Conservation (phyloP, 2,888 invertebrate species). For the Eupithecia insigniata region DNA sequence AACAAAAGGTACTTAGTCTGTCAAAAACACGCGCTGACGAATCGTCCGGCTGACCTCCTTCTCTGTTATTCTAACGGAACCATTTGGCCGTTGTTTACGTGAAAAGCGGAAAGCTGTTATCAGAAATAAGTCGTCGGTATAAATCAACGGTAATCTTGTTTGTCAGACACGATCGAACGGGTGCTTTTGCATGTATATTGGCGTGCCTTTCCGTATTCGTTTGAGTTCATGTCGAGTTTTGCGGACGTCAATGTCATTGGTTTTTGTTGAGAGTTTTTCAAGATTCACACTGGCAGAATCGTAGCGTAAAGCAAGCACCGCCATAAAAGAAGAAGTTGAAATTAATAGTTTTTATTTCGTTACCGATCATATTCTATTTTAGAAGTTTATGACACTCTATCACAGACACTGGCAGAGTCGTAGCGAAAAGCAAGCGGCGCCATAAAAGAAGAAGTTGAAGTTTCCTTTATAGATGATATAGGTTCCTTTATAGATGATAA, state of each 20-base stretch:
- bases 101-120: conserved; percentile 69
- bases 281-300: too few relatives aligned
- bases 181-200: conserved; percentile 58
- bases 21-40: conserved; percentile 45
- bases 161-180: conserved; percentile 63
- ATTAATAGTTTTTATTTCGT: too few relatives aligned
- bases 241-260: conserved; percentile 17
- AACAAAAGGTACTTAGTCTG: conserved; percentile 38
- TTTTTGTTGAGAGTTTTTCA: conserved; percentile 9
- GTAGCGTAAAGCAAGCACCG: too few relatives aligned
- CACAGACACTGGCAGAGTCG: too few relatives aligned
- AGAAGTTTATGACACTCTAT: too few relatives aligned
- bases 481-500: neutral
- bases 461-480: neutral
- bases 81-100: conserved; percentile 69
- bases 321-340: too few relatives aligned
- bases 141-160: conserved; percentile 72
- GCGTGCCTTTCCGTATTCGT: conserved; percentile 40
- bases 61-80: conserved; percentile 48
- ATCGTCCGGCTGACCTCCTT: conserved; percentile 50
- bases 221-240: conserved; percentile 29
- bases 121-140: conserved; percentile 68
- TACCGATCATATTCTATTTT: too few relatives aligned
- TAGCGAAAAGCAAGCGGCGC: too few relatives aligned
- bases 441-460: too few relatives aligned